Evolutionary conservation across 2,113 vertebrate genomes (phyloP).

Genomic region (Megatriorchis doriae): DNA sequence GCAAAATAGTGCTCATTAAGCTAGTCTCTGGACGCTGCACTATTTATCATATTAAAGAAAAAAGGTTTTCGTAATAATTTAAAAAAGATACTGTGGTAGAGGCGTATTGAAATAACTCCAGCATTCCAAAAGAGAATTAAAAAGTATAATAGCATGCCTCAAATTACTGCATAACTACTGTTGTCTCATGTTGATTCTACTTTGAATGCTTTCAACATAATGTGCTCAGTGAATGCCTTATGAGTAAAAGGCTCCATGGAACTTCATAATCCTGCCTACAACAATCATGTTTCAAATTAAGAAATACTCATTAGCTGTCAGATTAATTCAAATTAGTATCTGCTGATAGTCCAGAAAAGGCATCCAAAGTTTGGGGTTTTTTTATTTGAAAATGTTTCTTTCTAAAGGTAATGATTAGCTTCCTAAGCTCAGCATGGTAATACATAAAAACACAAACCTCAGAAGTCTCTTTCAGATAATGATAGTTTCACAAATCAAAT

Average conservation of each 20-base stretch:
- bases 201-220: background rate
- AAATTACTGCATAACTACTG: background rate
- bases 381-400: background rate
- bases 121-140: background rate
- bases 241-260: background rate
- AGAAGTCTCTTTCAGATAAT: background rate
- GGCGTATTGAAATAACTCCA: background rate
- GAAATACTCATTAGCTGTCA: background rate
- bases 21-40: background rate
- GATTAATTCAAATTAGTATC: background rate
- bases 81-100: background rate
- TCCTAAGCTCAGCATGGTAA: background rate
- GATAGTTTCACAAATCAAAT: background rate
- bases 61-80: background rate
- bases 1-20: background rate
- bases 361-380: rapidly evolving
- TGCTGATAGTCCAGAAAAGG: background rate
- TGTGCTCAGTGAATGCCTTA: background rate
- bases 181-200: background rate
- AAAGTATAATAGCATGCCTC: background rate
- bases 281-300: background rate
- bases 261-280: background rate
- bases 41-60: background rate
- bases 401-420: background rate
- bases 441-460: background rate